Evolutionary conservation across 2,888 invertebrate genomes (phyloP), one percentile per base, ranked within the genome.

Genomic region (Perizoma affinitatum): DNA sequence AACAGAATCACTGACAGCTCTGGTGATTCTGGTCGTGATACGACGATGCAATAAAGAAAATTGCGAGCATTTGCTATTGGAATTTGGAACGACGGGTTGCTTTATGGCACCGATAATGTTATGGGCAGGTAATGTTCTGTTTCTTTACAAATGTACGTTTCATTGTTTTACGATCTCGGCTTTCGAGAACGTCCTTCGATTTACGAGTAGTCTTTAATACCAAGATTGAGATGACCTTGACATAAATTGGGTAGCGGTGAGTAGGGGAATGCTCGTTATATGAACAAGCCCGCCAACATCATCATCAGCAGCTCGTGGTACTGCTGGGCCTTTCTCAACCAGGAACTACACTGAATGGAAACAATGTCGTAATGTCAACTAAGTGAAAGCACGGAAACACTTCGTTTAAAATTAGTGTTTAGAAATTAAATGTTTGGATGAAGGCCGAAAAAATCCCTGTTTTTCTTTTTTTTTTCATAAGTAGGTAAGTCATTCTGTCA

Each of bases 91-190:
- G 80, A 83, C 83, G 85, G 82, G 81, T 78, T 88, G 86, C 83
- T 89, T 90, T 90, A 89, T 88, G 81, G 87, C 75, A 74, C 78
- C 86, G 88, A 89, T 90, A 90, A 90, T 89, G 89, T 88, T 86
- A 90, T 87, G 88, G 88, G 85, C 88, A 87, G 88, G 87, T 88
- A 90, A 89, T 88, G 88, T 78, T 83, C 82, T 86, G 85, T 84
- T 86, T 81, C 82, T 80, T 83, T 83, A 86, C 80, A 80, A 87
- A 90, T 84, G 83, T 83, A 72, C 77, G 75, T 81, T 83, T 87
- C 84, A 88, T 88, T 88, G 84, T 83, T 88, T 88, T 84, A 88
- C 83, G 85, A 86, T 76, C 53, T 48, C 50, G 46, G 58, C 57
- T 61, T 55, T 43, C 49, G 43, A 64, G 53, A 56, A 61, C 62